phyloP scores from a whole-genome alignment of 1,140 invertebrate genomes.

The Trachymyrmex septentrionalis region DNA sequence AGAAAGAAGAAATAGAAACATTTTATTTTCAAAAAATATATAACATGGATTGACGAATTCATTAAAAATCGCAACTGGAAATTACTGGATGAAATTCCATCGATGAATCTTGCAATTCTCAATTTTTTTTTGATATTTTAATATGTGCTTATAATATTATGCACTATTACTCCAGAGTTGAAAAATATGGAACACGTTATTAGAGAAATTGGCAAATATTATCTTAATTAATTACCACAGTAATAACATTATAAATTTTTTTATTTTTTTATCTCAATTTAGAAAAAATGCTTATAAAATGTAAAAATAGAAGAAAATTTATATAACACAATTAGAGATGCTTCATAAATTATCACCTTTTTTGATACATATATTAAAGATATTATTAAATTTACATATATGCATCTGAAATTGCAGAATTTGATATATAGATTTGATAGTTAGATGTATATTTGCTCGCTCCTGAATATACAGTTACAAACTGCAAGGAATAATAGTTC shows the following conservation, averaged over 20 bases:
- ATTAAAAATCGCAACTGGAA: not conserved
- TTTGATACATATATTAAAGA: not conserved
- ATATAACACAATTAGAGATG: not conserved
- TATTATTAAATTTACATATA: not conserved
- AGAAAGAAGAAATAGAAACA: not conserved
- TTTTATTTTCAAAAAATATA: not conserved
- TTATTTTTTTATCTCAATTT: not conserved
- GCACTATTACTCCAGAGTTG: not conserved
- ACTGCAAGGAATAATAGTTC: not conserved
- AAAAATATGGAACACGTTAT: not conserved
- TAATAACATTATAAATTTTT: not conserved
- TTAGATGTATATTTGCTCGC: not conserved
- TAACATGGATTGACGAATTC: not conserved
- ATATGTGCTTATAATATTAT: not conserved
- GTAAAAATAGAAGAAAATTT: not conserved
- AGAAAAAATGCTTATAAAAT: not conserved
- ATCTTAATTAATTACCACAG: too few relatives aligned
- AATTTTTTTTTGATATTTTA: slow-evolving; percentile 4
- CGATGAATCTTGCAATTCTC: not conserved
- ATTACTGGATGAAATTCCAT: not conserved
- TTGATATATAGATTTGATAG: not conserved
- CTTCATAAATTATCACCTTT: not conserved
- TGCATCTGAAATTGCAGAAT: not conserved
- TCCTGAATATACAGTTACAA: slow-evolving; percentile 1
- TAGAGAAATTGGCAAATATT: not conserved